Percentiles rank a stretch among this genome's conserved stretches.
These are phyloP conservation scores for Gavia stellata DNA, from an alignment of 2,113 vertebrate genomes.

Conservation along the genomic window DNA sequence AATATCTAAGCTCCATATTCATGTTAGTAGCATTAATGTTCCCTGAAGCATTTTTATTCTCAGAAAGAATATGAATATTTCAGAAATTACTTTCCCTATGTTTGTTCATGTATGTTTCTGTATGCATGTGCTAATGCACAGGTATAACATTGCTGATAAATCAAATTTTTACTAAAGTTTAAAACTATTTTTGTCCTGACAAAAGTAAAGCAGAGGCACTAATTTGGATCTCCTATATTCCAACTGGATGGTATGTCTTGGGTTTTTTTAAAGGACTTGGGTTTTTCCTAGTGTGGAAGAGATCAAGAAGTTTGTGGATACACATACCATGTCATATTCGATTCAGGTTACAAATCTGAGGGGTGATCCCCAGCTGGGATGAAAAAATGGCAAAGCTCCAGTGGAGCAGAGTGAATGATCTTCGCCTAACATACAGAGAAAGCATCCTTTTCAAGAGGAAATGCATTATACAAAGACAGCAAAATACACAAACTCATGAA, in stretches of 20 bases:
- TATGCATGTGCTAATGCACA: not conserved
- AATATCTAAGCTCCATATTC: conserved; percentile 68
- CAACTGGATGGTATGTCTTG: too few species aligned
- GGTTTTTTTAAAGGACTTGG: not conserved
- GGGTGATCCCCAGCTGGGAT: not conserved
- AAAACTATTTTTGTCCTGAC: not conserved
- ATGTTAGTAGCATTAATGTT: conserved; percentile 53
- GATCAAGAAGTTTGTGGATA: not conserved
- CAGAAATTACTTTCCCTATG: not conserved
- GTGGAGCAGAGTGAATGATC: not conserved
- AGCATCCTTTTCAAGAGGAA: not conserved
- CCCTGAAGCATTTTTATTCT: conserved; percentile 1
- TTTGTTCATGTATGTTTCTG: not conserved
- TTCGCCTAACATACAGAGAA: not conserved
- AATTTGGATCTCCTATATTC: not conserved
- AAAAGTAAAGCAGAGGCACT: not conserved
- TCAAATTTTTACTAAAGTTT: not conserved
- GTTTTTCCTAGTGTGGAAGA: not conserved
- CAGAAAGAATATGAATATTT: conserved; percentile 28
- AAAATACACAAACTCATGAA: not conserved
- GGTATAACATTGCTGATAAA: not conserved
- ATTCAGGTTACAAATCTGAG: not conserved
- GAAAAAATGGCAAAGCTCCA: not conserved
- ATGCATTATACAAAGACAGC: not conserved
- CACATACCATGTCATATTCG: not conserved